A percentile compares a stretch with the other conserved stretches of the same genome.
Conservation (phyloP, 37 sponge, comb jelly and placozoan genomes). For the Tethya wilhelma region DNA sequence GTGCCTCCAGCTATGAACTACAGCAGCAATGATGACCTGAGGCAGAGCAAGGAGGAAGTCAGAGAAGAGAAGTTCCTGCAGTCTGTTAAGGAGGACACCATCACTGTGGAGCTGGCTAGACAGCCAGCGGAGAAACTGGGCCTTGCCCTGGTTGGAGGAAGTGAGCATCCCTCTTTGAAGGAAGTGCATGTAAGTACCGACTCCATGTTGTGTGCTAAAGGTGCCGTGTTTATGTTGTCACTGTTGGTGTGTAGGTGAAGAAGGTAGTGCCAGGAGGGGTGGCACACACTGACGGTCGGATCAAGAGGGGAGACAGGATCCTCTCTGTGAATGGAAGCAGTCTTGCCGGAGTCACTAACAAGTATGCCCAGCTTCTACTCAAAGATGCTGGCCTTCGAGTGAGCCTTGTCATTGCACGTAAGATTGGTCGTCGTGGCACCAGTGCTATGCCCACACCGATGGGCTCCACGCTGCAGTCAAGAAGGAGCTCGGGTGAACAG, state of each 20-base stretch:
- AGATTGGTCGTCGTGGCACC: constrained; percentile 29
- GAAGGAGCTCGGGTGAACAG: constrained; percentile 17
- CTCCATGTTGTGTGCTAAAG: no score
- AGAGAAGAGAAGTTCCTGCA: not conserved
- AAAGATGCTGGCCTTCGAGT: constrained; percentile 54
- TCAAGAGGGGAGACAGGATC: constrained; percentile 64
- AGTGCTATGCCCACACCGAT: constrained; percentile 20
- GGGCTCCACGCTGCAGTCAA: constrained; percentile 17
- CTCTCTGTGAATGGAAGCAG: constrained; percentile 67
- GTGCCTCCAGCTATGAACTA: not conserved
- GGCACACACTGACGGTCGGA: constrained; percentile 49
- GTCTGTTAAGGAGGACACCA: constrained; percentile 21
- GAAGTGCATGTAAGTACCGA: constrained; percentile 30
- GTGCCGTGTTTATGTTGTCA: no score
- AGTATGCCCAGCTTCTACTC: constrained; percentile 45
- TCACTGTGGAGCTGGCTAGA: constrained; percentile 16
- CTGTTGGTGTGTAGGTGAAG: constrained; percentile 52
- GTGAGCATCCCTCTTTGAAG: constrained; percentile 29
- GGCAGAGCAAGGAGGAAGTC: not conserved
- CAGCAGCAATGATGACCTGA: not conserved
- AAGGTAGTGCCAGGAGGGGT: constrained; percentile 44
- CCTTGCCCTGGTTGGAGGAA: constrained; percentile 61
- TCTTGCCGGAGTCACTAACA: constrained; percentile 46
- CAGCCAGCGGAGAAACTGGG: constrained; percentile 48
- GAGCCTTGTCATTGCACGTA: constrained; percentile 46